Evolutionary conservation across 2,888 invertebrate species (phyloP).

Genomic region (Rotaria socialis): DNA sequence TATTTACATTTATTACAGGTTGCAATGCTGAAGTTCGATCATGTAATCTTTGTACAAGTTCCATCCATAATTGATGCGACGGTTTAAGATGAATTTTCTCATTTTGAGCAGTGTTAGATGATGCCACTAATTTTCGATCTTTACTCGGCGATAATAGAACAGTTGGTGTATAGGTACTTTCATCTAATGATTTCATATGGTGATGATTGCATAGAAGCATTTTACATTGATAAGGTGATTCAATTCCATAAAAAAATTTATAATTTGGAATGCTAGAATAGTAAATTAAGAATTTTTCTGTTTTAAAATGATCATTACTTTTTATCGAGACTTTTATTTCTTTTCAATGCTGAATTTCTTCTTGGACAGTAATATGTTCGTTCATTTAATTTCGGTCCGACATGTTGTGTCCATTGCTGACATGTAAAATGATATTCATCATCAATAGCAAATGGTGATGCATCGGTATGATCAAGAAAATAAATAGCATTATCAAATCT

Average conservation of each 20-base stretch:
- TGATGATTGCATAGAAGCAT: neutral
- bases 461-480: neutral
- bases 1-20: neutral
- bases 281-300: neutral
- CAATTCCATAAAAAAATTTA: neutral
- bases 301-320: neutral
- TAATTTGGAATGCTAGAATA: neutral
- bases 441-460: neutral
- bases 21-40: neutral
- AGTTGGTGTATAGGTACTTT: neutral
- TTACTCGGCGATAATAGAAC: neutral
- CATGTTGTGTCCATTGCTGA: neutral
- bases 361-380: no score
- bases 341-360: neutral
- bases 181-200: neutral
- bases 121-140: neutral
- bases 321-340: neutral
- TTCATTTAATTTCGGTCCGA: neutral
- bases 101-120: neutral
- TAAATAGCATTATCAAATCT: neutral
- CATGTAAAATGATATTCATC: constrained; percentile 7
- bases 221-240: constrained; percentile 3
- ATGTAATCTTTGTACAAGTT: constrained; percentile 4
- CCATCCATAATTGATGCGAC: neutral
- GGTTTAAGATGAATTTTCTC: no score